Conservation (phyloP, 2,888 invertebrate genomes). For the Scaptomyza tumidula region DNA sequence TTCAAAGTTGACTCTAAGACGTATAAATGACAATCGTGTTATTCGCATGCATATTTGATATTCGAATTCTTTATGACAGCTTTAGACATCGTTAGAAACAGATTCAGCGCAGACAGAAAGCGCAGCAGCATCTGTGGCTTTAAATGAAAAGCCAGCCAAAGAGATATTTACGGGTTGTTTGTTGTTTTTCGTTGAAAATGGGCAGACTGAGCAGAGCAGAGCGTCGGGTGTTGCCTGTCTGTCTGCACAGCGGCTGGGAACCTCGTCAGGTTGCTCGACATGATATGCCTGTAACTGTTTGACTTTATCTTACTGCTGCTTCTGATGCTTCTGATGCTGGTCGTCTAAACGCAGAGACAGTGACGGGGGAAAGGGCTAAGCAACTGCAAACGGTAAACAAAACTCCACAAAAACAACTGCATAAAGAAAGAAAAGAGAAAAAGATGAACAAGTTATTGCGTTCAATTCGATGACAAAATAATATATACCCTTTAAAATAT, state of each 20-base stretch:
- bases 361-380: conserved; percentile 19
- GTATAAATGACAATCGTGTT: background rate
- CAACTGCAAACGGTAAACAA: conserved; percentile 45
- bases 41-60: conserved; percentile 1
- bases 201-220: conserved; percentile 29
- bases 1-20: background rate
- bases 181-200: conserved; percentile 24
- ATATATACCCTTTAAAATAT: no score
- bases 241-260: conserved; percentile 36
- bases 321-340: conserved; percentile 43
- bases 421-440: conserved; percentile 6
- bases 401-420: conserved; percentile 16
- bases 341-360: conserved; percentile 50
- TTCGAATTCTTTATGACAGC: conserved; percentile 6
- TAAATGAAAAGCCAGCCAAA: conserved; percentile 14
- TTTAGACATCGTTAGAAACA: background rate
- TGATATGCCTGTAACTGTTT: conserved; percentile 73
- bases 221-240: conserved; percentile 6
- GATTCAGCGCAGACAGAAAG: conserved; percentile 14
- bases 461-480: no score
- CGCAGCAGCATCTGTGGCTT: conserved; percentile 28
- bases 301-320: conserved; percentile 70
- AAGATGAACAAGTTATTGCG: background rate
- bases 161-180: conserved; percentile 12
- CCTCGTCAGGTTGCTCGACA: conserved; percentile 60